Conservation (phyloP, 2,888 invertebrate genomes). For the Nematopogon swammerdamellus region DNA sequence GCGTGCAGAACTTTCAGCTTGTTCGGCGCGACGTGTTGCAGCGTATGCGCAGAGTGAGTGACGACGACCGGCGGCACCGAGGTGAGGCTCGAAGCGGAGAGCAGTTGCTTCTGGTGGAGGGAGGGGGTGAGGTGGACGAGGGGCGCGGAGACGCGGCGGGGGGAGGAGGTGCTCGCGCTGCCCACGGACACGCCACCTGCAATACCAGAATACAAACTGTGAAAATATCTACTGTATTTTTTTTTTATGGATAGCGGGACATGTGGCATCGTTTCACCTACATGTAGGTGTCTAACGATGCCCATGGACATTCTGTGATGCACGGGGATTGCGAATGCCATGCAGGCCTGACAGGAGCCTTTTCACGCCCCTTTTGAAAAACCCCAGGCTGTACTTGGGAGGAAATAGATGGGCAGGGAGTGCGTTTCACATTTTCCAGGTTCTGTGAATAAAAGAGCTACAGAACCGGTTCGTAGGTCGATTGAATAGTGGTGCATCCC, state of each 20-base stretch:
- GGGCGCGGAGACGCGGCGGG: constrained; percentile 15
- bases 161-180: background rate
- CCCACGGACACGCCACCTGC: background rate
- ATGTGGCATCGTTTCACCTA: background rate
- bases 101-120: constrained; percentile 10
- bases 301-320: no score
- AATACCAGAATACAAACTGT: background rate
- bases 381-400: no score
- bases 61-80: constrained; percentile 11
- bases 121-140: constrained; percentile 5
- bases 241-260: background rate
- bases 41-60: constrained; percentile 23
- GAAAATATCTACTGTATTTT: background rate
- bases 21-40: constrained; percentile 28
- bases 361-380: no score
- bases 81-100: background rate
- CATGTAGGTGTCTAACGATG: no score
- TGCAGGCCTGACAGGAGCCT: no score
- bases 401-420: no score
- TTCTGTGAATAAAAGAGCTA: no score
- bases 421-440: no score
- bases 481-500: no score
- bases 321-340: no score
- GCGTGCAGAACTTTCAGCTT: constrained; percentile 41
- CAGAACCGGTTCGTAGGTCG: no score